Conservation (phyloP, 2,113 vertebrate species). For the Lampris megalopsis region DNA sequence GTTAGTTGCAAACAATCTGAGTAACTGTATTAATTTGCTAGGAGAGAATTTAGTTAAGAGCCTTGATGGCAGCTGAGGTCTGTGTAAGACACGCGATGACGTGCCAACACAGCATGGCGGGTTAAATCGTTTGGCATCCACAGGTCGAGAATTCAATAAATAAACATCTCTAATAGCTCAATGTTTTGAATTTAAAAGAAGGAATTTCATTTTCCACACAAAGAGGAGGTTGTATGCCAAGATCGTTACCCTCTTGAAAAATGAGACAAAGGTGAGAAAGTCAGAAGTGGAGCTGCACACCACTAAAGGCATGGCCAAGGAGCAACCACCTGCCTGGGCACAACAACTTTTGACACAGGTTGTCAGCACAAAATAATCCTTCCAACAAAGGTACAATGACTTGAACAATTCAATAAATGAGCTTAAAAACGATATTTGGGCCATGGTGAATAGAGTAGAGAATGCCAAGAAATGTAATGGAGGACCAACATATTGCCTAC, state of each 20-base stretch:
- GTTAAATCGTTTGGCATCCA: too few species aligned
- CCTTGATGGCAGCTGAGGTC: slow-evolving; percentile 8
- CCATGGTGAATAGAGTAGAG: background rate
- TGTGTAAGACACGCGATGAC: background rate
- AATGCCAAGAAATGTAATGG: background rate
- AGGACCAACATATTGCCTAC: background rate
- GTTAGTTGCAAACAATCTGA: slow-evolving; percentile 44
- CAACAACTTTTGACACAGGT: background rate
- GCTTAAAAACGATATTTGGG: background rate
- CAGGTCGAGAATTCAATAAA: too few species aligned
- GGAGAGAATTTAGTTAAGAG: slow-evolving; percentile 61
- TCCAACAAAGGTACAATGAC: background rate
- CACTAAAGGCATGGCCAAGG: background rate
- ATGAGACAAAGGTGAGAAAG: background rate
- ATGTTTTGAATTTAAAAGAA: too few species aligned
- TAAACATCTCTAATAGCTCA: too few species aligned
- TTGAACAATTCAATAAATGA: background rate
- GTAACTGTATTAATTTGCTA: slow-evolving; percentile 69
- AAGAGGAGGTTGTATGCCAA: too few species aligned
- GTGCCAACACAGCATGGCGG: too few species aligned
- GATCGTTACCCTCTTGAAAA: background rate
- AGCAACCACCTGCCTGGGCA: background rate
- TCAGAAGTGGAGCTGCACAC: background rate
- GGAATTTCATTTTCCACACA: too few species aligned
- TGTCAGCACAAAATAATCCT: background rate